Evolutionary conservation across 2,888 invertebrate species (phyloP).

Genomic region (Epinotia bilunana): DNA sequence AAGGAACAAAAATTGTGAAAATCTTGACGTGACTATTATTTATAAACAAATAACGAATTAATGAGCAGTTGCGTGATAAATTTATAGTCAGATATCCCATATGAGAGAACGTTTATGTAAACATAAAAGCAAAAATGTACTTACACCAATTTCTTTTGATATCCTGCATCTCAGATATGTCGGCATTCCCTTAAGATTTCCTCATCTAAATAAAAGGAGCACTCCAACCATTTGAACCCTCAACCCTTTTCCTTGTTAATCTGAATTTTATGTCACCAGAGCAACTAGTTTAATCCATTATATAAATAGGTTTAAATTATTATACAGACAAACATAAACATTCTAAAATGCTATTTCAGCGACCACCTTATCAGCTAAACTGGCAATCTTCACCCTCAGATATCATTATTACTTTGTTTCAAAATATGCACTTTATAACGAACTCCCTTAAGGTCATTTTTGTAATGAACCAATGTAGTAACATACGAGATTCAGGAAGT

Average conservation of each 20-base stretch:
- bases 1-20: too few relatives aligned
- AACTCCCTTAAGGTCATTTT: background rate
- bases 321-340: constrained; percentile 21
- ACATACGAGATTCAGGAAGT: background rate
- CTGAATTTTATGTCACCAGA: background rate
- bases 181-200: too few relatives aligned
- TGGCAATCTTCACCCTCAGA: background rate
- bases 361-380: constrained; percentile 16
- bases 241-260: background rate
- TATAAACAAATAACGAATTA: too few relatives aligned
- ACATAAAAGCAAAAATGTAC: too few relatives aligned
- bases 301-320: constrained; percentile 18
- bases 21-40: too few relatives aligned
- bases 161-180: too few relatives aligned
- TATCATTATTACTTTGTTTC: background rate
- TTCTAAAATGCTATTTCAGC: constrained; percentile 36
- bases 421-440: background rate
- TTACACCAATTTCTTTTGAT: too few relatives aligned
- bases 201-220: too few relatives aligned
- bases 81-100: too few relatives aligned
- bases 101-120: too few relatives aligned
- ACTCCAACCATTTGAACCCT: too few relatives aligned
- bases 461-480: background rate
- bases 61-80: too few relatives aligned
- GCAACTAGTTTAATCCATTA: constrained; percentile 21